Conservation (phyloP, 1,140 invertebrate genomes). For the Potamilus streckersoni region DNA sequence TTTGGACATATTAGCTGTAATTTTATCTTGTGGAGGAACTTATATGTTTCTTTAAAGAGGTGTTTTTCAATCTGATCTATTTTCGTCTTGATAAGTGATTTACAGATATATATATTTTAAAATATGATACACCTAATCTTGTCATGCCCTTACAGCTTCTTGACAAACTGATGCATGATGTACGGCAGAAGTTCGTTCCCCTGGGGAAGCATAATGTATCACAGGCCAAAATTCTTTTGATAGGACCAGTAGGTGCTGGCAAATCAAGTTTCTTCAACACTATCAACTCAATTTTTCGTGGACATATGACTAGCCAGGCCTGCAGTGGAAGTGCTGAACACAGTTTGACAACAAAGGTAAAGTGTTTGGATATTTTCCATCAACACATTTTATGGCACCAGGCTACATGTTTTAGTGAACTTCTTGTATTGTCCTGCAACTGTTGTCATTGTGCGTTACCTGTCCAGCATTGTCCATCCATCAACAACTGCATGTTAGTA, state of each 20-base stretch:
- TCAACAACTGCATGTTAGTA: too few species aligned
- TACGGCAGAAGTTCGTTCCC: slow-evolving; percentile 29
- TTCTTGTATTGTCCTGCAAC: too few species aligned
- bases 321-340: slow-evolving; percentile 29
- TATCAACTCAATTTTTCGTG: slow-evolving; percentile 38
- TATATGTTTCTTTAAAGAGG: too few species aligned
- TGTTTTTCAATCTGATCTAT: too few species aligned
- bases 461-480: too few species aligned
- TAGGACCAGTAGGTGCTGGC: slow-evolving; percentile 38
- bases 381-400: too few species aligned
- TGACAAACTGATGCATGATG: slow-evolving; percentile 17
- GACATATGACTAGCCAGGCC: slow-evolving; percentile 29
- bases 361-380: neutral
- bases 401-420: too few species aligned
- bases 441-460: too few species aligned
- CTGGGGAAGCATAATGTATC: slow-evolving; percentile 20
- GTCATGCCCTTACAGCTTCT: slow-evolving; percentile 7
- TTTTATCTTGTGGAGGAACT: too few species aligned
- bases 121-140: neutral
- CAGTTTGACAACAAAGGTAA: slow-evolving; percentile 38
- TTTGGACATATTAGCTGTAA: too few species aligned
- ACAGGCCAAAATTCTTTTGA: slow-evolving; percentile 26
- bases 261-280: slow-evolving; percentile 47
- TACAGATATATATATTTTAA: too few species aligned
- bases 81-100: too few species aligned